Evolutionary conservation across 2,113 vertebrate genomes (phyloP).

Genomic region (Antidorcas marsupialis): DNA sequence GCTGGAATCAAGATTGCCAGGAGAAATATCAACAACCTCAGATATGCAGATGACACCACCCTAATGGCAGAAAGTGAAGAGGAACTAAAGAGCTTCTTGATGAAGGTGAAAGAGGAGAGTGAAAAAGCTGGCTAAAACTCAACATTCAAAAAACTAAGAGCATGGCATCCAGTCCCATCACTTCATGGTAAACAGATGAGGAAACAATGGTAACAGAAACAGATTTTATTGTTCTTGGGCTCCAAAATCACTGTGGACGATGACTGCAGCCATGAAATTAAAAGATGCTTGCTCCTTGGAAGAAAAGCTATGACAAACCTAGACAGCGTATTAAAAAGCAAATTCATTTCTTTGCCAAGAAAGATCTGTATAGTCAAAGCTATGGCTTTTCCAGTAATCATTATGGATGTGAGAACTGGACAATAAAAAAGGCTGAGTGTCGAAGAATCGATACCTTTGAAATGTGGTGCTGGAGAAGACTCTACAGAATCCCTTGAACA

Average conservation of each 20-base stretch:
- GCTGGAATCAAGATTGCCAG: neutral
- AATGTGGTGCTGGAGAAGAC: neutral
- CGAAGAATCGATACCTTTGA: neutral
- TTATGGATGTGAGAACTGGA: neutral
- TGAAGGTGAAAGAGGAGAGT: neutral
- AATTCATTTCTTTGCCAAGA: neutral
- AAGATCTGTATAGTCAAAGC: neutral
- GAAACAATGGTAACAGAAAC: neutral
- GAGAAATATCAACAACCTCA: neutral
- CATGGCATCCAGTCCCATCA: neutral
- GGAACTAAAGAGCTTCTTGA: neutral
- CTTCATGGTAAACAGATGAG: neutral
- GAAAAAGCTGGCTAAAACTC: neutral
- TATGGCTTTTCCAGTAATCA: neutral
- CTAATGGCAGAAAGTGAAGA: neutral
- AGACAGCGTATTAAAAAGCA: accelerated
- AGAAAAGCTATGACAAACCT: neutral
- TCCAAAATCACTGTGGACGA: neutral
- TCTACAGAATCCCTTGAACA: neutral
- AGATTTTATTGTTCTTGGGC: neutral
- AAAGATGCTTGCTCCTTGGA: neutral
- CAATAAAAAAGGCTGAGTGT: neutral
- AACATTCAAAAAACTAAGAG: neutral
- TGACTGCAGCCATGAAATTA: neutral
- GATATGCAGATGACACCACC: neutral